These are phyloP conservation scores for Mesocricetus auratus DNA, from an alignment of 2,113 vertebrate species.

Conservation along the genomic window DNA sequence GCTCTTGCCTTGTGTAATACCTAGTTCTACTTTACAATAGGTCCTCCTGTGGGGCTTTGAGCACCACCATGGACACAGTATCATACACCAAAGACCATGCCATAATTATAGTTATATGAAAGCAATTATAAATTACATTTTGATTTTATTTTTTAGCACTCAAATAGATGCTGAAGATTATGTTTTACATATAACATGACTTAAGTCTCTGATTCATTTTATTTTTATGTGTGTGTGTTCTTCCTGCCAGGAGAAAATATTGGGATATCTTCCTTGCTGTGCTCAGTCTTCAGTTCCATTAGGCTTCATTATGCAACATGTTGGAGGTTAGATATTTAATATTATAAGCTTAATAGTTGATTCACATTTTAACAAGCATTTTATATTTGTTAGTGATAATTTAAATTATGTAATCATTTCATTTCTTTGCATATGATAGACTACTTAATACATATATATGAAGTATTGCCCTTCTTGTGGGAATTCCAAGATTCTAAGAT, in stretches of 20 bases:
- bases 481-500: not conserved
- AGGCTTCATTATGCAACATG: constrained; percentile 15
- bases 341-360: constrained; percentile 1
- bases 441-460: not conserved
- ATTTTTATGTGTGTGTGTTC: not conserved
- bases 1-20: rapidly evolving
- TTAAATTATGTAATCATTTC: not conserved
- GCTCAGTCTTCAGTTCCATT: not conserved
- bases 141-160: not conserved
- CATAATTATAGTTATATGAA: not conserved
- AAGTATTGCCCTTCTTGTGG: not conserved
- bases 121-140: constrained; percentile 30
- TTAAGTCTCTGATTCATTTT: constrained; percentile 26
- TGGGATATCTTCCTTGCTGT: not conserved
- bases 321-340: constrained; percentile 15
- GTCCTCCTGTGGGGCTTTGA: not conserved
- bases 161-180: not conserved
- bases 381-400: constrained; percentile 22
- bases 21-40: not conserved
- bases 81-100: not conserved
- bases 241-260: not conserved
- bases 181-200: constrained; percentile 32
- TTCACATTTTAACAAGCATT: not conserved
- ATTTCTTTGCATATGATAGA: not conserved
- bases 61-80: not conserved